Conservation (phyloP, 1,140 invertebrate genomes). For the Drosophila tropicalis region DNA sequence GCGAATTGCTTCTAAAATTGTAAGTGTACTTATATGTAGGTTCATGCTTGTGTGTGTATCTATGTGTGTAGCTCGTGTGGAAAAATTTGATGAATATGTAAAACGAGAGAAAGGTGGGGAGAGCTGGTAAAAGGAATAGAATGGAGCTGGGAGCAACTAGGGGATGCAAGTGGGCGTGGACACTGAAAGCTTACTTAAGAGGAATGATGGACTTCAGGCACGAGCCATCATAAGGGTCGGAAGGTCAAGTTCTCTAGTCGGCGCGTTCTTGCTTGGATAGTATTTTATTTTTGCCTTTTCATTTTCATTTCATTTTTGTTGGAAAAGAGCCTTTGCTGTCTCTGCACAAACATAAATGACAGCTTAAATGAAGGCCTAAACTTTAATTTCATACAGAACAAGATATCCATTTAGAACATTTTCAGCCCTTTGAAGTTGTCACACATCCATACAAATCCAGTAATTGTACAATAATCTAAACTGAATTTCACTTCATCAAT, state of each 20-base stretch:
- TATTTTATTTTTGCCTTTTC: constrained; percentile 10
- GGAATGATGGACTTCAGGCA: constrained; percentile 46
- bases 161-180: constrained; percentile 36
- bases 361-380: constrained; percentile 50
- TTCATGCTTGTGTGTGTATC: constrained; percentile 28
- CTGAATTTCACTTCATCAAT: constrained; percentile 12
- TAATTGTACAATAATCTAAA: constrained; percentile 28
- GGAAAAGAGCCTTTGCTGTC: neutral
- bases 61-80: constrained; percentile 58
- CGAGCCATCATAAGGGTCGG: constrained; percentile 24
- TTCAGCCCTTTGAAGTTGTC: constrained; percentile 63
- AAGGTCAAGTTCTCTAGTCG: constrained; percentile 47
- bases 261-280: constrained; percentile 23
- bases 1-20: neutral
- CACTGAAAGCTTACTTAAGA: constrained; percentile 58
- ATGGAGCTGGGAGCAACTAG: neutral
- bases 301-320: constrained; percentile 8
- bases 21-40: constrained; percentile 38
- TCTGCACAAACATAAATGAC: constrained; percentile 42
- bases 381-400: constrained; percentile 66
- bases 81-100: constrained; percentile 59
- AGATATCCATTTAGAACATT: constrained; percentile 62
- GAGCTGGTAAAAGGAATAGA: neutral
- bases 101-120: constrained; percentile 26
- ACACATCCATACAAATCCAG: too few relatives aligned